Evolutionary conservation across 2,888 invertebrate genomes (phyloP).

Genomic region (Andrena praecox): DNA sequence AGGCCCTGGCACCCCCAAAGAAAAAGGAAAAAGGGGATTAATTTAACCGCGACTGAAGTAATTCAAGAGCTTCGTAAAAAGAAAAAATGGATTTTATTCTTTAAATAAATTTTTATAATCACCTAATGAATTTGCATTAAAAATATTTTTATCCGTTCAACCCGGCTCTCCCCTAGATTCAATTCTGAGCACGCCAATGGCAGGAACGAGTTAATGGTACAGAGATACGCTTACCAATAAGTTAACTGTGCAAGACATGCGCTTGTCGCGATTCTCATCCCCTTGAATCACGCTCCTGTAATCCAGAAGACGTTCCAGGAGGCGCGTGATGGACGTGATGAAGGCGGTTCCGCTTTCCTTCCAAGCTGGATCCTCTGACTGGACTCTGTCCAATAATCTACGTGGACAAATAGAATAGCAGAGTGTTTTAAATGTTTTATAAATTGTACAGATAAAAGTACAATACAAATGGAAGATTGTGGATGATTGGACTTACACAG

Average conservation of each 20-base stretch:
- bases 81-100: too few species aligned
- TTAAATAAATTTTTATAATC: too few species aligned
- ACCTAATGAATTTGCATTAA: too few species aligned
- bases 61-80: too few species aligned
- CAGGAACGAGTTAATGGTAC: too few species aligned
- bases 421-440: slow-evolving; percentile 24
- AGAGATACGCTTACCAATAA: slow-evolving; percentile 88
- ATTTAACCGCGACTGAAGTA: too few species aligned
- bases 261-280: slow-evolving; percentile 96
- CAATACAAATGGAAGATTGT: background rate
- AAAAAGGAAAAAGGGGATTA: too few species aligned
- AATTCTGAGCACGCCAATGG: too few species aligned
- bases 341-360: slow-evolving; percentile 96
- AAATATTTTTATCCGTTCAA: too few species aligned
- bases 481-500: slow-evolving; percentile 91
- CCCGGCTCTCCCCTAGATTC: too few species aligned
- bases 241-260: slow-evolving; percentile 98
- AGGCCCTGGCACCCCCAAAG: too few species aligned
- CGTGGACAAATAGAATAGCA: background rate
- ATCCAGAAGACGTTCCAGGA: slow-evolving; percentile 95
- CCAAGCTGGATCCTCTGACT: slow-evolving; percentile 94
- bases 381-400: slow-evolving; percentile 94
- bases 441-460: background rate
- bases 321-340: slow-evolving; percentile 95
- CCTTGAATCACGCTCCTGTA: slow-evolving; percentile 98